Base-by-base conservation (phyloP, 2,888 invertebrate genomes). In the Melipona beecheii region DNA sequence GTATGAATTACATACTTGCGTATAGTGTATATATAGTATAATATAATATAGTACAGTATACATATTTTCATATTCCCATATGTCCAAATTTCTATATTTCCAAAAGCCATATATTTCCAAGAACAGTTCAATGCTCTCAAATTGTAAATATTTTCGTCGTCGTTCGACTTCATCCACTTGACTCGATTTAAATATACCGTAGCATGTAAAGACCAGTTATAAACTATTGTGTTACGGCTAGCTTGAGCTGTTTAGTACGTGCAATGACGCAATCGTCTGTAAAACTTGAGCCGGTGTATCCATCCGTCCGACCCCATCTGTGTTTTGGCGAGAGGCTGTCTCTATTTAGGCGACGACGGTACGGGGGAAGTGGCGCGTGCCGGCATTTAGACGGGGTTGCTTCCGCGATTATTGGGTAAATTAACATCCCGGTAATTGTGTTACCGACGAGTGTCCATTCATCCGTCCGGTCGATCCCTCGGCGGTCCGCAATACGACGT, bases 331-430 rank as follows among this genome's bases (percentile, higher is more conserved):
- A 60, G 21, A 50, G 56, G 5, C 81, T 82, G 49, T 13, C 54
- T 75, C 56, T 65, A 50, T 50, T 43, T 36, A 52, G 60, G 50
- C 69, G 83, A 56, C 70, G 81, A 36, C 78, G 60, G 77, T 54
- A 71, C 80, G 74, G 81, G 76, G 56, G 78, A 76, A 70, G 86
- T 79, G 91, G 87, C 93, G 92, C 93, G 93, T 93, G 92, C 90
- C 91, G 91, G 89, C 91, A 92, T 92, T 93, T 93, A 93, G 91
- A 90, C 90, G 89, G 89, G 90, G 86, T 90, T 90, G 90, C 91
- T 88, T 91, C 88, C 89, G 90, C 91, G 92, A 93, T 94, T 93
- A 93, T 94, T 93, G 92, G 94, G 93, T 93, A 92, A 94, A 94
- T 94, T 93, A 94, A 90, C 93, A 92, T 92, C 87, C 84, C 84